Conservation (phyloP, 2,888 invertebrate species). For the Drosophila peninsularis region DNA sequence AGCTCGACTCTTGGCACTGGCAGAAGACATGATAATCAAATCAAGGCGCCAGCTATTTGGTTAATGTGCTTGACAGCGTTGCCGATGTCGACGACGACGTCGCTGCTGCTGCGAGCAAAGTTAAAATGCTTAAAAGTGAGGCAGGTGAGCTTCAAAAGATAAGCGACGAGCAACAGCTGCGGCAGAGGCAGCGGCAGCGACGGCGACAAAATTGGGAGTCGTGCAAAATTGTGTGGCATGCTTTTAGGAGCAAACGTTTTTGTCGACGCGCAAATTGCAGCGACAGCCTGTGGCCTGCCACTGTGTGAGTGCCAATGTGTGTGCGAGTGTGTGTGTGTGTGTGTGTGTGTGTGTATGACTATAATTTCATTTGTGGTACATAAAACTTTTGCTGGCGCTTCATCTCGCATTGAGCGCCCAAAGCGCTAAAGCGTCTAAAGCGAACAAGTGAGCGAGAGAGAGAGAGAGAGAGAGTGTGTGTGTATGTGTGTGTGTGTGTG, state of each 20-base stretch:
- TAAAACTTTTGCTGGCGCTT: constrained; percentile 69
- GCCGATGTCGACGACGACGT: constrained; percentile 18
- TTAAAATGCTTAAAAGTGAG: constrained; percentile 71
- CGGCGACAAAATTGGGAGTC: background rate
- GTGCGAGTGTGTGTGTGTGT: background rate
- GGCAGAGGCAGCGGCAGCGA: background rate
- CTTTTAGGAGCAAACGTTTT: constrained; percentile 72
- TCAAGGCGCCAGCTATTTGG: constrained; percentile 79
- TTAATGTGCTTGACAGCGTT: constrained; percentile 66
- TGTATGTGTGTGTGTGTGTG: constrained; percentile 10
- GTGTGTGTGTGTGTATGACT: constrained; percentile 42
- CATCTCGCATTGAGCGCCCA: constrained; percentile 51
- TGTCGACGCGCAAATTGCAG: constrained; percentile 71
- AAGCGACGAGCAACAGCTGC: constrained; percentile 39
- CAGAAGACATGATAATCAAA: constrained; percentile 73
- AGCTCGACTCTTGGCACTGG: constrained; percentile 16
- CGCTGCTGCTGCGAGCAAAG: constrained; percentile 30
- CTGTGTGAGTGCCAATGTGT: constrained; percentile 23
- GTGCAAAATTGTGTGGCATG: constrained; percentile 62
- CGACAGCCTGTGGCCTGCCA: constrained; percentile 64
- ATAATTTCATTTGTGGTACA: constrained; percentile 80
- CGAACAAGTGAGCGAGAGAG: background rate
- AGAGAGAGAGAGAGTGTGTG: constrained; percentile 5
- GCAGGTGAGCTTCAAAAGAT: constrained; percentile 64
- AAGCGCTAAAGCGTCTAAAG: constrained; percentile 31